phyloP scores from a whole-genome alignment of 2,797 vertebrate species.

The Manis pentadactyla region DNA sequence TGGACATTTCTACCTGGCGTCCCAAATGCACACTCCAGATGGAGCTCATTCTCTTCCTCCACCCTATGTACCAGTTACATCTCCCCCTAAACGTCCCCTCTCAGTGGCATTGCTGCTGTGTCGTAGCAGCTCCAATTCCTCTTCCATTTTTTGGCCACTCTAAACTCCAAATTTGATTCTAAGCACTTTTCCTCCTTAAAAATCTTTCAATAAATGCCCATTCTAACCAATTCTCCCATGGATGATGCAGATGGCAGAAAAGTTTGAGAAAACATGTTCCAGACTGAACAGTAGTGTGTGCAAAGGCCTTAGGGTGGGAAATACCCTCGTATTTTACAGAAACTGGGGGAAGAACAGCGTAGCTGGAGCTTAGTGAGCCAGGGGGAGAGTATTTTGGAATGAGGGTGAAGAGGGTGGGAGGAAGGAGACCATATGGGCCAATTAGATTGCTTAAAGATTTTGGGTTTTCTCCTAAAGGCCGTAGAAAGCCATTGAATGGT shows the following conservation, averaged over 20 bases:
- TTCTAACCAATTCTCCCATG: neutral
- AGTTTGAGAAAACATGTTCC: neutral
- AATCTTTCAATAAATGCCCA: neutral
- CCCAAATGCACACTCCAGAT: neutral
- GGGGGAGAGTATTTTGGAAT: neutral
- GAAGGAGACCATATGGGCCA: neutral
- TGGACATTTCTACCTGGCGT: neutral
- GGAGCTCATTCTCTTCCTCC: neutral
- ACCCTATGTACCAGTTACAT: neutral
- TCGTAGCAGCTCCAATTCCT: neutral
- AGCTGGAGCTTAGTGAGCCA: neutral
- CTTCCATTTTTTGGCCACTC: neutral
- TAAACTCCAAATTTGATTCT: neutral
- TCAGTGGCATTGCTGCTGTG: neutral
- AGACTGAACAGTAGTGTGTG: neutral
- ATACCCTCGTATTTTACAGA: neutral
- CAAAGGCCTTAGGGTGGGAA: neutral
- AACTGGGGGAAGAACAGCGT: neutral
- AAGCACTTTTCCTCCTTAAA: neutral
- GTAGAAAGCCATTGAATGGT: neutral
- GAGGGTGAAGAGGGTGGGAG: neutral
- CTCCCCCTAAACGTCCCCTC: neutral
- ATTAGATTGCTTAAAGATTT: neutral
- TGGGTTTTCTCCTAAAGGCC: neutral
- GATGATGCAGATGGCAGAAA: neutral